Evolutionary conservation across 1,140 invertebrate genomes (phyloP).

Genomic region (Atta cephalotes): DNA sequence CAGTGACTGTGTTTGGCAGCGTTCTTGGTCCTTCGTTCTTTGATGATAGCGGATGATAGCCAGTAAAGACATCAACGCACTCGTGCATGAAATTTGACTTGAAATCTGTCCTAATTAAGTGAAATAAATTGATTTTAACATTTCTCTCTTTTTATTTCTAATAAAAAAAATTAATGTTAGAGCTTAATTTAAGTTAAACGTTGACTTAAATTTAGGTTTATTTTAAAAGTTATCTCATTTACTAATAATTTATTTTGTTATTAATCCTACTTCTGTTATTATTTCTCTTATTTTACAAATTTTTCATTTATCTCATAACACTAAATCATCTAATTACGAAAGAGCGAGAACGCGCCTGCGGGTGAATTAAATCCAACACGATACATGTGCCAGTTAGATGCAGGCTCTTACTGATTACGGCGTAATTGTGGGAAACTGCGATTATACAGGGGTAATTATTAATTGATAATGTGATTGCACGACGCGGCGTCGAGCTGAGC

Average conservation of each 20-base stretch:
- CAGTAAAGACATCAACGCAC: not conserved
- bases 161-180: not conserved
- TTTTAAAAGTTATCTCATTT: not conserved
- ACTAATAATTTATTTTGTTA: not conserved
- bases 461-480: constrained; percentile 62
- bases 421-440: constrained; percentile 40
- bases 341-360: not conserved
- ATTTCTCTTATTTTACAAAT: not conserved
- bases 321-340: not conserved
- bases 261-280: not conserved
- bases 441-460: constrained; percentile 66
- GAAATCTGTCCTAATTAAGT: not conserved
- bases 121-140: not conserved
- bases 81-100: not conserved
- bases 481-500: constrained; percentile 24
- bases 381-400: constrained; percentile 6
- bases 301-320: not conserved
- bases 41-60: not conserved
- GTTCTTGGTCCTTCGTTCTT: not conserved
- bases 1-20: not conserved
- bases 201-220: not conserved
- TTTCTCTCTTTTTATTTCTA: not conserved
- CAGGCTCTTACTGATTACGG: constrained; percentile 54
- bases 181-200: no score
- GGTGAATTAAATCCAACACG: constrained; percentile 19